Evolutionary conservation across 2,797 vertebrate species (phyloP), one percentile per base, ranked within the genome.

Genomic region (Hyperoplus immaculatus): DNA sequence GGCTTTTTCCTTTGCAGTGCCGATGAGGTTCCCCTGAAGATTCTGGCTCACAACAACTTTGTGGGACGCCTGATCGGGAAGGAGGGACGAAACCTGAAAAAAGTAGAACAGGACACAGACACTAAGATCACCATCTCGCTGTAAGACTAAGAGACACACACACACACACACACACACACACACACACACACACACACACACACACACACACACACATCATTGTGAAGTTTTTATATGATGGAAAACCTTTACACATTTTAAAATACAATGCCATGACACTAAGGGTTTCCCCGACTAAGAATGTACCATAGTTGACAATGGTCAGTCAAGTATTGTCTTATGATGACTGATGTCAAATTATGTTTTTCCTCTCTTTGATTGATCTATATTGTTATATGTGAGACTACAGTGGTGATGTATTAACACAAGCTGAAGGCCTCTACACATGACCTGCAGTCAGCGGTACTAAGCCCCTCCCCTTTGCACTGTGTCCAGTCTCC

Each of bases 101-200:
- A 99, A 81, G 96, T 99, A 39, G 97, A 99, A 78, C 97, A 98
- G 90, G 97, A 99, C 93, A 99, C 97, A 0, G 97, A 97, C 90
- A 98, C 97, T 3, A 99, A 99, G 87, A 98, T 99, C 94, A 99
- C 97, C 90, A 99, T 99, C 90, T 98, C 97, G 0, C 96, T 97
- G 97, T 99, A 94, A 97, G 97, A 78, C 12, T 2, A 47, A 42
- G 16, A 49, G 38, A 70, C 18, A 49, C 41, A 70, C 41, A 3
- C 54, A 51, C 45, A 29, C 21, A 18, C 38, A 21, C 51, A 53
- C 51, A 53, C n/a, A 53, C 8, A 21, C 51, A 53, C 15, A 18
- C 43, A 45, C 43, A 7, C 6, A 45, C 43, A 45, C 43, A 45
- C 43, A 29, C 43, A 45, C 6, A 45, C 43, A 7, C 43, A 29